Conservation (phyloP, 2,113 vertebrate genomes). For the chimpanzee (Pan troglodytes) region NHGRI_mPanTro3-v2.1_pri NC_072403.2:171711501-171712000, state of each 20-base stretch:
- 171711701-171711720: background rate
- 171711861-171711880: background rate
- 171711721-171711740: no score
- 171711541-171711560: background rate
- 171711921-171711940: rapidly evolving
- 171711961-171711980: no score
- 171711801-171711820: no score
- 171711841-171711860: background rate
- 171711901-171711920: background rate
- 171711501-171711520: background rate
- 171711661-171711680: background rate
- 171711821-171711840: no score
- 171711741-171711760: no score
- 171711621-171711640: background rate
- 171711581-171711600: no score
- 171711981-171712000: background rate
- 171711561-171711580: rapidly evolving
- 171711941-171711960: background rate
- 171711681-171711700: background rate
- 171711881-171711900: background rate
- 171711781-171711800: no score
- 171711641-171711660: background rate
- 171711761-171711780: no score
- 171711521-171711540: background rate
- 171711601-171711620: background rate